A percentile compares a stretch with the other conserved stretches of the same genome.
Conservation (phyloP, 2,888 invertebrate species). For the Platycheirus rosarum region DNA sequence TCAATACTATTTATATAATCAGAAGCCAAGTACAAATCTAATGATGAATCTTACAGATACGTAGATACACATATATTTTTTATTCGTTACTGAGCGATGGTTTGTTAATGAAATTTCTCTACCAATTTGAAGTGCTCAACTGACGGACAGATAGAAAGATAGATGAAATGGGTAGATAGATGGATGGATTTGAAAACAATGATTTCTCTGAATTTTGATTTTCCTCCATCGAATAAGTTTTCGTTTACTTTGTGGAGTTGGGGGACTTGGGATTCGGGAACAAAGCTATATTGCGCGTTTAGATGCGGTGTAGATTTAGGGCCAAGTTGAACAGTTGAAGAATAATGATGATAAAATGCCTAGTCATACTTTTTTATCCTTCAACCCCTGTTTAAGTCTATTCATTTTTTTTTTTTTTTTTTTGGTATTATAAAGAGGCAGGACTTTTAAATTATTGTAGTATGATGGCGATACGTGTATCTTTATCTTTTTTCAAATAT, state of each 20-base stretch:
- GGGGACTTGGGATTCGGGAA: constrained; percentile 27
- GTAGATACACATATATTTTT: not conserved
- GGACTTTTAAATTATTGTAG: constrained; percentile 65
- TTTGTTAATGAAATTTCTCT: constrained; percentile 67
- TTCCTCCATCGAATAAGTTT: constrained; percentile 62
- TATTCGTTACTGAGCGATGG: constrained; percentile 47
- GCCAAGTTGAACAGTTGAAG: too few relatives aligned
- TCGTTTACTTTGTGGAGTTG: constrained; percentile 42
- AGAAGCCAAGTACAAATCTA: constrained; percentile 73
- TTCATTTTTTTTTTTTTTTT: constrained; percentile 54
- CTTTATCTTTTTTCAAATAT: constrained; percentile 43
- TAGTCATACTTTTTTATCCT: constrained; percentile 45
- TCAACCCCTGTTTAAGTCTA: constrained; percentile 50
- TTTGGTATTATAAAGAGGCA: constrained; percentile 57
- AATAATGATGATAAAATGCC: constrained; percentile 63
- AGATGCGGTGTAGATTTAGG: constrained; percentile 67
- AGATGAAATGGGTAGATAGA: constrained; percentile 23
- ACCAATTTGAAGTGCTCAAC: constrained; percentile 56
- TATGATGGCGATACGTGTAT: constrained; percentile 43
- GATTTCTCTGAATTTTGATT: constrained; percentile 68
- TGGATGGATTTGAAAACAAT: constrained; percentile 36
- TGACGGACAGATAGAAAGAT: constrained; percentile 65
- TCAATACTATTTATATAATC: constrained; percentile 73
- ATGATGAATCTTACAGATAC: constrained; percentile 73
- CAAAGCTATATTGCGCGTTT: constrained; percentile 36